Conservation (phyloP, 2,797 vertebrate species). For the Prionace glauca region DNA sequence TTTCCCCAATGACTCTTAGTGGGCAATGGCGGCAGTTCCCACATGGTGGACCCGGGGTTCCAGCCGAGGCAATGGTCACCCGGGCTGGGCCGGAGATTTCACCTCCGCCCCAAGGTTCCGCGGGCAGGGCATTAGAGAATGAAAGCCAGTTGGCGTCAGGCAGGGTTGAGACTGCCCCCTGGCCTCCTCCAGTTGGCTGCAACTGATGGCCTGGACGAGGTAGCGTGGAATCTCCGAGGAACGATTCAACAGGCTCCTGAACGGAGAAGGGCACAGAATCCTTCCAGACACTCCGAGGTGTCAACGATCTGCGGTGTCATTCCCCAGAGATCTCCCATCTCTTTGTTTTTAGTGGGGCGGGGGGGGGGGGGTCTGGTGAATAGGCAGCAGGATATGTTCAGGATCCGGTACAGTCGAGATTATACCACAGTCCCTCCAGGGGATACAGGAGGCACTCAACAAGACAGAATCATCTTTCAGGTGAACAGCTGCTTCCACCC, state of each 20-base stretch:
- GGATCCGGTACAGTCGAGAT: background rate
- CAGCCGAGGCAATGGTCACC: background rate
- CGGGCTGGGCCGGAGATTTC: background rate
- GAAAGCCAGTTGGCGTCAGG: background rate
- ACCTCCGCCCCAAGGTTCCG: background rate
- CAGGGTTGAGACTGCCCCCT: background rate
- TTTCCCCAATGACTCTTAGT: background rate
- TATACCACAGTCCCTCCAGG: background rate
- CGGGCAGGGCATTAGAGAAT: background rate
- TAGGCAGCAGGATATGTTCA: background rate
- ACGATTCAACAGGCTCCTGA: background rate
- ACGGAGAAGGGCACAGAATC: background rate
- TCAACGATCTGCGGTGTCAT: background rate
- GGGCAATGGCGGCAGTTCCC: background rate
- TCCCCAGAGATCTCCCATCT: background rate
- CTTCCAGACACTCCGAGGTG: background rate
- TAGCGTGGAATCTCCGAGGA: background rate
- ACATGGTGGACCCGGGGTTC: background rate
- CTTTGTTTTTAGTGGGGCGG: background rate
- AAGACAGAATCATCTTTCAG: background rate
- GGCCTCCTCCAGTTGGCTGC: background rate
- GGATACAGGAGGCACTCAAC: background rate
- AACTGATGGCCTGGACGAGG: background rate
- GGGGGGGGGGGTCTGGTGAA: background rate
- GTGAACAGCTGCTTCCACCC: background rate